Evolutionary conservation across 2,113 vertebrate species (phyloP), one percentile per base, ranked within the genome.

Genomic region (Charadrius vociferus): DNA sequence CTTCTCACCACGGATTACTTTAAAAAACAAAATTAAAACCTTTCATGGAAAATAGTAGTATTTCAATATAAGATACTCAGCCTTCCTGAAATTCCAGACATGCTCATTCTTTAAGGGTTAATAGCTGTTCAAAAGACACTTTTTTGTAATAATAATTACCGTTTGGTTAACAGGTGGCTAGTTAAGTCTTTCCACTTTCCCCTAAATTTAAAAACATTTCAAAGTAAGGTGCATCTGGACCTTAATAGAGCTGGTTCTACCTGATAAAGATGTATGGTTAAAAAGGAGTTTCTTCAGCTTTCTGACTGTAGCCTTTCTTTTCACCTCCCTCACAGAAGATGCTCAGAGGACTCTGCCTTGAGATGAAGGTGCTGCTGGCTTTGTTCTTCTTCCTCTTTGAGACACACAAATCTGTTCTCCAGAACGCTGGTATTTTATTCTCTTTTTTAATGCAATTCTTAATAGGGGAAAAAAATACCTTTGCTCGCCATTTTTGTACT

Each of bases 351-450:
- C 52, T 75, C 67, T 72, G 30, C 50, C 47, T 81, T 49, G 96
- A 88, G 68, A 96, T 97, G 97, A 97, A 95, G 92, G 91, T 89
- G 62, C 19, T 84, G 17, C 52, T 96, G 62, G 75, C 65, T 50
- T 45, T 72, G 37, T 45, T 96, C 55, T 22, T 93, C 72, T 19
- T 97, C 24, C 62, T 95, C 15, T 52, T 86, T 36, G 93, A 86
- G 91, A 65, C 21, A 9, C 81, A 96, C 59, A 83, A 30, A 12
- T 47, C 92, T 73, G 61, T 91, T 49, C 6, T 87, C 67, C 92
- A 95, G 72, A 97, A 86, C 17, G 91, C 68, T 86, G 97, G 97
- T 97, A 97, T 12, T 29, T 13, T 30, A 58, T 53, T 41, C 37
- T 36, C 8, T 83, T 45, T 79, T 81, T 27, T 29, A 59, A 84